Percentiles rank a stretch among this genome's conserved stretches.
Evolutionary conservation across 2,888 invertebrate genomes (phyloP).

Genomic region (Eupithecia inturbata): DNA sequence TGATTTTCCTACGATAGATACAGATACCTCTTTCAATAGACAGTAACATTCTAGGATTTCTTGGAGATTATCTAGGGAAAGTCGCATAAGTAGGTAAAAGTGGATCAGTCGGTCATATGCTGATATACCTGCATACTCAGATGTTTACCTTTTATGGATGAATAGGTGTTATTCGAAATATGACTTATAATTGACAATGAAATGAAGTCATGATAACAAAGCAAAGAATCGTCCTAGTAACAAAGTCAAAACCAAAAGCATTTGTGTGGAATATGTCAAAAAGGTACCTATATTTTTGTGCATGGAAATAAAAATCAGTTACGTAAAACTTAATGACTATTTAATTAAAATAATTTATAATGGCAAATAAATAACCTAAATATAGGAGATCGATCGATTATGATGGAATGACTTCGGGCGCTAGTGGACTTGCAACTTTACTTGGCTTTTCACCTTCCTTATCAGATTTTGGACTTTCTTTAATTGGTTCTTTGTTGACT

Average conservation of each 20-base stretch:
- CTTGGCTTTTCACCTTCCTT: conserved; percentile 19
- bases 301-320: conserved; percentile 9
- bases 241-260: not conserved
- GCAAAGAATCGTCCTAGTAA: too few relatives aligned
- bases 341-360: conserved; percentile 36
- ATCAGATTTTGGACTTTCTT: not conserved
- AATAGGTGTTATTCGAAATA: conserved; percentile 3
- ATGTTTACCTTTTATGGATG: not conserved
- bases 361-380: conserved; percentile 44
- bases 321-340: conserved; percentile 15
- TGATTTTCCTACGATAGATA: too few relatives aligned
- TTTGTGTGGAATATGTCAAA: not conserved
- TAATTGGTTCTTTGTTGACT: not conserved
- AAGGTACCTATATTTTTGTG: not conserved
- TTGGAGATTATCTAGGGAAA: too few relatives aligned
- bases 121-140: too few relatives aligned
- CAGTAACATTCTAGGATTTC: too few relatives aligned
- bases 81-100: too few relatives aligned
- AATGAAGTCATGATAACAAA: not conserved
- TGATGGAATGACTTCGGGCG: conserved; percentile 64
- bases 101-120: too few relatives aligned
- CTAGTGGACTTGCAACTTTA: conserved; percentile 28
- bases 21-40: too few relatives aligned
- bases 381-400: conserved; percentile 68
- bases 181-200: not conserved